These are phyloP conservation scores for Mastomys natalensis DNA, from an alignment of 2,113 vertebrate genomes.

Conservation along the genomic window DNA sequence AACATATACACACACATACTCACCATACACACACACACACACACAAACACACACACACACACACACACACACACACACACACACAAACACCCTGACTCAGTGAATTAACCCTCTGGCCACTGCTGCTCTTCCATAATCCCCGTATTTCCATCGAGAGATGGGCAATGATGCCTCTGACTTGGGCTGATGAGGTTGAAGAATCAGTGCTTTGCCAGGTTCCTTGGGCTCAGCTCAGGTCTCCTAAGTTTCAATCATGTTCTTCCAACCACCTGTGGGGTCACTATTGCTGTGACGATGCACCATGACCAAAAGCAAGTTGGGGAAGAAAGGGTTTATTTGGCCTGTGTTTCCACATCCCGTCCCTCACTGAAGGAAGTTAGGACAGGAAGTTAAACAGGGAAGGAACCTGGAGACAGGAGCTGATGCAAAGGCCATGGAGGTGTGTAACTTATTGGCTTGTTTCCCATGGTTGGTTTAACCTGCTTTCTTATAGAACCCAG, in stretches of 20 bases:
- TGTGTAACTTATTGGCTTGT: background rate
- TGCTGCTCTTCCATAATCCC: background rate
- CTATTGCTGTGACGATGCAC: background rate
- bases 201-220: too few relatives aligned
- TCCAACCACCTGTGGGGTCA: background rate
- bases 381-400: background rate
- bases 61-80: too few relatives aligned
- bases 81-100: too few relatives aligned
- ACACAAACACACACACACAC: too few relatives aligned
- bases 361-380: background rate
- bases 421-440: background rate
- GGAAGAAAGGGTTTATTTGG: background rate
- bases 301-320: background rate
- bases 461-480: background rate
- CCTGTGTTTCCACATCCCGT: background rate
- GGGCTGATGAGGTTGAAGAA: background rate
- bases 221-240: background rate
- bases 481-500: background rate
- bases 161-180: background rate
- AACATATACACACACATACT: too few relatives aligned
- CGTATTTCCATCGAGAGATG: too few relatives aligned
- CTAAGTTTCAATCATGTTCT: background rate
- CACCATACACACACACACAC: too few relatives aligned
- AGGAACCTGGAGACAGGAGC: background rate
- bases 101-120: background rate